Base-by-base conservation (phyloP, 1,140 invertebrate species). In the Drosophila grimshawi region DNA sequence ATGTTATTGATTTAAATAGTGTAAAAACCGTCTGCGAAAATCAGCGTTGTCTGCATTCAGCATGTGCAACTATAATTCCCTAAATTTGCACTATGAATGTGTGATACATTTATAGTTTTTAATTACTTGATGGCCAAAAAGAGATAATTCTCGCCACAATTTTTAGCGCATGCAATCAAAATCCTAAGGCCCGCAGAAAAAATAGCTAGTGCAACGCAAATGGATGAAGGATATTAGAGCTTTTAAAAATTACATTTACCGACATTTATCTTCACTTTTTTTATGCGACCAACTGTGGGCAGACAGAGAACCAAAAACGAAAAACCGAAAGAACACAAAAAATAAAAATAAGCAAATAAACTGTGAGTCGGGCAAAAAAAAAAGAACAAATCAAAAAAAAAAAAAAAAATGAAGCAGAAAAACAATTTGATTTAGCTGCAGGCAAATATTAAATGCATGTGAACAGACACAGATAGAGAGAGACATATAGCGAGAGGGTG, bases 371-470 rank as follows among this genome's bases (percentile, higher is more conserved):
- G n/a, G 32, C 29, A 11, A 45, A 53, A 39, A 37, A 41, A 41
- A 35, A 5, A 52, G 33, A 48, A 27, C 10, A 56, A 37, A 7
- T 63, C 4, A 39, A 46, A 45, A 19, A 5, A 43, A 29, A 41
- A 56, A 32, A 29, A 60, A 61, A 80, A 74, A 85, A 61, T 72
- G 59, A 81, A 75, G 67, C 66, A 78, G 49, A 74, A 86, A 86
- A 86, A 80, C 70, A 76, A 86, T 81, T 86, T 86, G 81, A 86
- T 86, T 86, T 86, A 86, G 78, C 79, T 86, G 72, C 76, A 72
- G 68, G 78, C 78, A 70, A 76, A 79, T 80, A 81, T 86, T 79
- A 86, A 86, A 76, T 80, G 79, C 79, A 81, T 64, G 68, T 56
- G 59, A 51, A 51, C 32, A 63, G 61, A 57, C 45, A 33, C 35